phyloP scores from a whole-genome alignment of 2,797 vertebrate species.

The Pseudomugil tenellus region DNA sequence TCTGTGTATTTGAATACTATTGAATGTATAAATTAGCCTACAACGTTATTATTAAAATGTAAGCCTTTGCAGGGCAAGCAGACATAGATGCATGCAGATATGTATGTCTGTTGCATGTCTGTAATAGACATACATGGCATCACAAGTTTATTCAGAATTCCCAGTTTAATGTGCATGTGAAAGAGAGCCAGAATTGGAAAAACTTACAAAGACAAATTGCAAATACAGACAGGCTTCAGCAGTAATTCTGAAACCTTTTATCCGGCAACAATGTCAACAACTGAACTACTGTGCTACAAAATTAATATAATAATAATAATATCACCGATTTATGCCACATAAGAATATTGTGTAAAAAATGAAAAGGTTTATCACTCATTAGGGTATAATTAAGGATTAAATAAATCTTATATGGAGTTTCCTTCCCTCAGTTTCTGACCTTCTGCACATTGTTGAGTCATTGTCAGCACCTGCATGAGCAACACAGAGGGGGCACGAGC shows the following conservation, averaged over 20 bases:
- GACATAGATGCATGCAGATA: no score
- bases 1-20: not conserved
- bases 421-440: constrained; percentile 9
- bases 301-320: not conserved
- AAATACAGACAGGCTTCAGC: not conserved
- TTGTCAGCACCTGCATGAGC: constrained; percentile 37
- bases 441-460: constrained; percentile 58
- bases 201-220: not conserved
- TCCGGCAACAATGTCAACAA: not conserved
- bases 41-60: not conserved
- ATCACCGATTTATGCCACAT: constrained; percentile 13
- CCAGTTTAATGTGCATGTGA: not conserved
- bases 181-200: not conserved
- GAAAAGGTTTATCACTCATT: constrained; percentile 3
- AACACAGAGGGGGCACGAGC: constrained; percentile 14
- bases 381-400: constrained; percentile 32
- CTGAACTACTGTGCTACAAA: not conserved
- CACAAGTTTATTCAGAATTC: not conserved
- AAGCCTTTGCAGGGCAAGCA: not conserved
- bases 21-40: not conserved
- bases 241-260: not conserved
- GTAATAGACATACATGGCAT: not conserved
- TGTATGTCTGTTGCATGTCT: no score
- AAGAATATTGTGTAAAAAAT: constrained; percentile 16
- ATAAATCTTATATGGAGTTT: constrained; percentile 10